A percentile compares a stretch with the other conserved stretches of the same genome.
phyloP scores from a whole-genome alignment of 30 jellyfish, hydroid and myxozoan genomes.

The Turritopsis dohrnii region DNA sequence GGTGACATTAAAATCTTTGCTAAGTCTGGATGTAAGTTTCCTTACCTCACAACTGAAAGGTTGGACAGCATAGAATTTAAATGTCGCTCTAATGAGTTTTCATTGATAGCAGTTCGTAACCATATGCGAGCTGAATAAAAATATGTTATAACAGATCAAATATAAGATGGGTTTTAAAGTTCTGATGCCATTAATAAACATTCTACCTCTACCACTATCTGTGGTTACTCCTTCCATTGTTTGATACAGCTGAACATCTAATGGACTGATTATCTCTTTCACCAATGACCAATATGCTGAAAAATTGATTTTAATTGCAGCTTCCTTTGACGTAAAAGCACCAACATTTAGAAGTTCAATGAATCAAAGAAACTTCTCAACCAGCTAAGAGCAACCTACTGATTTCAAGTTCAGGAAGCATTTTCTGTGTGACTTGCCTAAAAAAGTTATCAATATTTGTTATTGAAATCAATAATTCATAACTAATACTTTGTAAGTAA shows the following conservation, averaged over 20 bases:
- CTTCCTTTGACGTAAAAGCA: neutral
- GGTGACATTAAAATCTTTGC: too few species aligned
- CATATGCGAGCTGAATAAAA: conserved; percentile 67
- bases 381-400: conserved; percentile 19
- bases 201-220: conserved; percentile 81
- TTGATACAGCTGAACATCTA: conserved; percentile 47
- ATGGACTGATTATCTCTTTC: conserved; percentile 46
- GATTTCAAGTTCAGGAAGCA: conserved; percentile 56
- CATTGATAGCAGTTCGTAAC: conserved; percentile 76
- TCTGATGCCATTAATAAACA: too few species aligned
- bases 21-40: too few species aligned
- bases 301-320: neutral
- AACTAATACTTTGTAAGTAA: too few species aligned
- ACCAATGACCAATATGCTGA: conserved; percentile 77
- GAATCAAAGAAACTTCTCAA: neutral
- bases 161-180: too few species aligned
- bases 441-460: neutral
- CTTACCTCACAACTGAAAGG: conserved; percentile 38
- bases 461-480: too few species aligned
- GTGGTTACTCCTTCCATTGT: conserved; percentile 42
- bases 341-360: neutral
- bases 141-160: too few species aligned
- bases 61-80: conserved; percentile 42
- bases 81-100: conserved; percentile 54
- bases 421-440: conserved; percentile 80